Evolutionary conservation across 2,113 vertebrate species (phyloP).

Genomic region (Ophiodon elongatus): DNA sequence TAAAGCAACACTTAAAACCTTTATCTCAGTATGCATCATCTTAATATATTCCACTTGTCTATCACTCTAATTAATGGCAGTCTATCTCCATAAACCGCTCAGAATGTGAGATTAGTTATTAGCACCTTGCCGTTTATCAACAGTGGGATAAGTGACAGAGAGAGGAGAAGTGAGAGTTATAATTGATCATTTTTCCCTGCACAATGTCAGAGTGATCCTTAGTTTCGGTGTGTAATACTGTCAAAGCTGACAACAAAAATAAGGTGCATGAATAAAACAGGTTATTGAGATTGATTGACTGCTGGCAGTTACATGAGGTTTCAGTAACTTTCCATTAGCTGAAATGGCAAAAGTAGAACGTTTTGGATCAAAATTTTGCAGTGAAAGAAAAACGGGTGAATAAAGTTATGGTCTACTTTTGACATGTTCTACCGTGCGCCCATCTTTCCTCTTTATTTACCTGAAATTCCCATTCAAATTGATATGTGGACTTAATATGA

Average conservation of each 20-base stretch:
- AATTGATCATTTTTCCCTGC: slow-evolving; percentile 74
- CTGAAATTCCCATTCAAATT: slow-evolving; percentile 8
- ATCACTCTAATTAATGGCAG: slow-evolving; percentile 70
- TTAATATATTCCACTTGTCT: slow-evolving; percentile 65
- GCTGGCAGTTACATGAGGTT: slow-evolving; percentile 25
- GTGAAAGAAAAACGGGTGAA: slow-evolving; percentile 27
- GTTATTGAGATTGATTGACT: slow-evolving; percentile 67
- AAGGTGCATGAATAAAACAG: slow-evolving; percentile 53
- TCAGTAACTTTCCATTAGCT: slow-evolving; percentile 32
- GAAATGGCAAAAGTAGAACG: slow-evolving; percentile 38
- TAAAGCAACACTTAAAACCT: slow-evolving; percentile 22
- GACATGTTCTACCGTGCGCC: not conserved
- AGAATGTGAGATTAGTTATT: slow-evolving; percentile 71
- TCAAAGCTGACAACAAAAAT: slow-evolving; percentile 67
- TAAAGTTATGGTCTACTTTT: slow-evolving; percentile 18
- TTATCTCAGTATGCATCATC: slow-evolving; percentile 52
- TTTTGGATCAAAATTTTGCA: slow-evolving; percentile 27
- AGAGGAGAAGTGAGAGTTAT: slow-evolving; percentile 60
- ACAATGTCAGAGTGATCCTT: slow-evolving; percentile 50
- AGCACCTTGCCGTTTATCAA: slow-evolving; percentile 62
- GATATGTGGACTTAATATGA: slow-evolving; percentile 2
- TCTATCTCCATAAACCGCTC: slow-evolving; percentile 52
- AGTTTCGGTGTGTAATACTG: slow-evolving; percentile 53
- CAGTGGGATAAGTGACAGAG: slow-evolving; percentile 62
- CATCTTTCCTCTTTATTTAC: not conserved